phyloP scores from a whole-genome alignment of 2,797 vertebrate species.

The Urophycis tenuis region DNA sequence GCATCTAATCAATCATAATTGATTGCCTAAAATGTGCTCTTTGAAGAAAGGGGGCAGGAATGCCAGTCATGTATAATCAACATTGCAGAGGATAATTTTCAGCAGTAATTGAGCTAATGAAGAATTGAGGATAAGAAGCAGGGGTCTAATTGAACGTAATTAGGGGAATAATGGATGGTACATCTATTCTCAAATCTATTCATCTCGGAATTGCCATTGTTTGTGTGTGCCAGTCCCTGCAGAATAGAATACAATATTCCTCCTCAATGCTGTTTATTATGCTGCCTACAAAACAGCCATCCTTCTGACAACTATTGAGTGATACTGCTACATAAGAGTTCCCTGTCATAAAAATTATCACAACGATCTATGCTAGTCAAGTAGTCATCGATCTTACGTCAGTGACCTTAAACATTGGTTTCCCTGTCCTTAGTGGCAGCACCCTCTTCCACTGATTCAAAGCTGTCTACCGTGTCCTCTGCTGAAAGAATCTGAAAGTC shows the following conservation, averaged over 20 bases:
- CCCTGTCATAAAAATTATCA: conserved; percentile 9
- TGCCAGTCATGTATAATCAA: conserved; percentile 55
- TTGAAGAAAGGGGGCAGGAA: conserved; percentile 34
- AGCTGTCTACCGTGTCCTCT: conserved; percentile 22
- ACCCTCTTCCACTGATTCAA: conserved; percentile 7
- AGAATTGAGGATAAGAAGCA: conserved; percentile 34
- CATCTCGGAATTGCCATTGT: background rate
- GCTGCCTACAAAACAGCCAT: conserved; percentile 15
- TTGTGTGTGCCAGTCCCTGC: conserved; percentile 9
- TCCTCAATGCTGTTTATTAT: conserved; percentile 16
- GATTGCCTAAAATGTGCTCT: conserved; percentile 34
- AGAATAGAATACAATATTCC: background rate
- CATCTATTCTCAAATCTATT: conserved; percentile 29
- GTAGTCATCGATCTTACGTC: conserved; percentile 32
- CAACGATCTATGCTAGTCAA: conserved; percentile 6
- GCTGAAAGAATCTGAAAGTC: background rate
- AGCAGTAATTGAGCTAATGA: conserved; percentile 51
- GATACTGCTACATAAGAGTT: conserved; percentile 6
- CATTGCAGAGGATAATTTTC: conserved; percentile 43
- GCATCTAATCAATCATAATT: conserved; percentile 13
- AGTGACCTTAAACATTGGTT: conserved; percentile 28
- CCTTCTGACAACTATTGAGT: conserved; percentile 8
- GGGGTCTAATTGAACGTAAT: conserved; percentile 55
- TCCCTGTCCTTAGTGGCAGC: conserved; percentile 18
- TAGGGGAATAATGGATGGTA: conserved; percentile 45